phyloP scores from a whole-genome alignment of 2,888 invertebrate genomes.

The Aelia acuminata region DNA sequence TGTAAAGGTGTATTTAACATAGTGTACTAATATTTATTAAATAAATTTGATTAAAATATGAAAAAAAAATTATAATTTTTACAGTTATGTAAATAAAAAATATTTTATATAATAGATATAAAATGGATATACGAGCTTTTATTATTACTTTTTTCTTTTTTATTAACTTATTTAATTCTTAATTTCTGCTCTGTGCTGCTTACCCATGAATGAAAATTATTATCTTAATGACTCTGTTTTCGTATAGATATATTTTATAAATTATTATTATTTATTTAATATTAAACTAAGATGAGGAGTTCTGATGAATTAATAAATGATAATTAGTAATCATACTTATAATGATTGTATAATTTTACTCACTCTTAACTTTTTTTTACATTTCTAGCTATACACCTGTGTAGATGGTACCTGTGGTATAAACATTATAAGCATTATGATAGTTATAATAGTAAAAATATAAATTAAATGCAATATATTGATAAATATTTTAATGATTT shows the following conservation, averaged over 20 bases:
- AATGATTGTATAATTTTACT: neutral
- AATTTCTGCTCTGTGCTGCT: neutral
- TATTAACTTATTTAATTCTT: neutral
- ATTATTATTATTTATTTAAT: neutral
- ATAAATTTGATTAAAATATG: neutral
- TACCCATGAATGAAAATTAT: neutral
- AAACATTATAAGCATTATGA: neutral
- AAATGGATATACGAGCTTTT: constrained; percentile 43
- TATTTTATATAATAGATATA: constrained; percentile 44
- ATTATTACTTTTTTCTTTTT: constrained; percentile 12
- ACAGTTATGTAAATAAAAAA: constrained; percentile 45
- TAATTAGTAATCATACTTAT: neutral
- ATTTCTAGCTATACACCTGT: neutral
- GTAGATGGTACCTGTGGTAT: neutral
- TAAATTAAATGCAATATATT: neutral
- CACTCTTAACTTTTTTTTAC: neutral
- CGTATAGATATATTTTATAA: neutral
- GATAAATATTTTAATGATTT: neutral
- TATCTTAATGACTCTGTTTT: neutral
- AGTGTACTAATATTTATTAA: constrained; percentile 21
- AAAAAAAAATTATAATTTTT: constrained; percentile 37
- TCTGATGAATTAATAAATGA: neutral
- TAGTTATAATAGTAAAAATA: neutral
- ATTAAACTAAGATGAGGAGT: neutral
- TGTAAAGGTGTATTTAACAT: constrained; percentile 36